Percentiles rank a stretch among this genome's conserved stretches.
These are phyloP conservation scores for Hyposmocoma kahamanoa DNA, from an alignment of 1,140 invertebrate species.

Conservation along the genomic window DNA sequence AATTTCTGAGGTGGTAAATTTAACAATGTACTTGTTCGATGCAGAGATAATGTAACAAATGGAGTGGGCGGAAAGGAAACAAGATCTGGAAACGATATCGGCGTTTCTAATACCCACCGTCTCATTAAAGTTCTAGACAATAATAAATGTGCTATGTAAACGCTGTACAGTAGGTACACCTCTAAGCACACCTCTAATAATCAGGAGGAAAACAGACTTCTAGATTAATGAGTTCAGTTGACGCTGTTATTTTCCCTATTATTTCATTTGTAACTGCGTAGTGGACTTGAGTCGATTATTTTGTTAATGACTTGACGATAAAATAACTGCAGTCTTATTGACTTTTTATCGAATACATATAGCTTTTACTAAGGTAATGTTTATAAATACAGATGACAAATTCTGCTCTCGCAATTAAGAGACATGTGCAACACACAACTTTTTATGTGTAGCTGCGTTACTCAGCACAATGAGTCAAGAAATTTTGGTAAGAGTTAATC, in stretches of 20 bases:
- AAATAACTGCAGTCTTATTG: slow-evolving; percentile 19
- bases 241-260: slow-evolving; percentile 2
- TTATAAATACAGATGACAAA: neutral
- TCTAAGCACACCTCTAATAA: too few relatives aligned
- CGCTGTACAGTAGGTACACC: too few relatives aligned
- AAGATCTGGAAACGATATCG: neutral
- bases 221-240: neutral
- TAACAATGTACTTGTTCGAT: neutral
- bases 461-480: neutral
- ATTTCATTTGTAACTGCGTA: slow-evolving; percentile 25
- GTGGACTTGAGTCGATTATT: slow-evolving; percentile 14
- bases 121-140: too few relatives aligned
- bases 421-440: too few relatives aligned
- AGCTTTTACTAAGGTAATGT: neutral
- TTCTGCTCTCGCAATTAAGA: too few relatives aligned
- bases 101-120: too few relatives aligned
- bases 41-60: neutral
- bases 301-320: slow-evolving; percentile 22
- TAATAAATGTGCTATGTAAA: too few relatives aligned
- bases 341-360: slow-evolving; percentile 12
- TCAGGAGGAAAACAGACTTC: too few relatives aligned
- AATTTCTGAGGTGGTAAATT: neutral
- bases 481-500: neutral
- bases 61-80: neutral
- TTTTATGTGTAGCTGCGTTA: too few relatives aligned